phyloP scores from a whole-genome alignment of 2,113 vertebrate species.

The Megaleporinus macrocephalus region DNA sequence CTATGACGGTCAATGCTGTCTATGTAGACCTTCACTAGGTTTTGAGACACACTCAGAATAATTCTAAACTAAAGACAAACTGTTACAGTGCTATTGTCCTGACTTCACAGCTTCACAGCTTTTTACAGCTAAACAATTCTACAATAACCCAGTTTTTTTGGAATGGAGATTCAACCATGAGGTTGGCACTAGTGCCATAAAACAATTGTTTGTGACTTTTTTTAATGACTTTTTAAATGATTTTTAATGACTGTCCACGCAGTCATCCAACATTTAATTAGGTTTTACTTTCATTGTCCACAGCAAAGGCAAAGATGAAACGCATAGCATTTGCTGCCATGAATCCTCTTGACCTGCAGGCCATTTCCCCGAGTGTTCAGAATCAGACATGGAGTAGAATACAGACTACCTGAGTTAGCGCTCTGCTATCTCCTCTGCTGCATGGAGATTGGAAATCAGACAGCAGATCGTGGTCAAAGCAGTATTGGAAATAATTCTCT shows the following conservation, averaged over 20 bases:
- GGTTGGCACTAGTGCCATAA: too few species aligned
- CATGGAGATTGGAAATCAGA: not conserved
- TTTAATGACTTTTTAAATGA: too few species aligned
- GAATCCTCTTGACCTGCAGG: conserved; percentile 23
- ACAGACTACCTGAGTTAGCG: not conserved
- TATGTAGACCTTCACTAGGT: too few species aligned
- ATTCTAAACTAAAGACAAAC: too few species aligned
- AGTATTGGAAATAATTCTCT: not conserved
- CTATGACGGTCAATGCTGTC: too few species aligned
- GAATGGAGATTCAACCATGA: too few species aligned
- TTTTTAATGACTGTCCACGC: conserved; percentile 3
- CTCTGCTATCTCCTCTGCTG: not conserved
- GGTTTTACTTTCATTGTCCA: not conserved
- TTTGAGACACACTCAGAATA: too few species aligned
- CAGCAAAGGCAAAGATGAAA: not conserved
- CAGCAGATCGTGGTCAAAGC: not conserved
- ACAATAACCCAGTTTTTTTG: too few species aligned
- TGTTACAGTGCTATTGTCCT: too few species aligned
- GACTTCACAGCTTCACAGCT: too few species aligned
- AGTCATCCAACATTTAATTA: conserved; percentile 4
- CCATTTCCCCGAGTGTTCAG: conserved; percentile 7
- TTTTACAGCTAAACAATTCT: too few species aligned
- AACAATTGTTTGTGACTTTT: too few species aligned
- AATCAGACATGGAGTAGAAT: conserved; percentile 12
- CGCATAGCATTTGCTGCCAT: not conserved